Evolutionary conservation across 2,888 invertebrate species (phyloP).

Genomic region (Trisateles emortualis): DNA sequence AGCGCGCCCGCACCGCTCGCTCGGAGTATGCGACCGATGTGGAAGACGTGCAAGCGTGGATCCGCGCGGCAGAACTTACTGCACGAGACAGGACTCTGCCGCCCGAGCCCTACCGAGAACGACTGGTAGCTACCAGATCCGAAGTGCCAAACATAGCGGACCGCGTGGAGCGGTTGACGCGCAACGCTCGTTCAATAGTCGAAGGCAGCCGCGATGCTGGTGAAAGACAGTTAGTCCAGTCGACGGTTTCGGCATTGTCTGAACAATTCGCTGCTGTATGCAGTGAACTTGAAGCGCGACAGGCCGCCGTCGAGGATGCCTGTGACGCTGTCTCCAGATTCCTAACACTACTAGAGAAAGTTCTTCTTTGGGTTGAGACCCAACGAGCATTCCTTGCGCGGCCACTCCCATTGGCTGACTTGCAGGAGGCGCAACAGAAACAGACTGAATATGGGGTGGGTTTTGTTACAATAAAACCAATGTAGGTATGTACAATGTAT

Average conservation of each 20-base stretch:
- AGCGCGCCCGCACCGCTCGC: slow-evolving; percentile 93
- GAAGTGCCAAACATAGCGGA: slow-evolving; percentile 91
- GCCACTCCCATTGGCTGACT: slow-evolving; percentile 91
- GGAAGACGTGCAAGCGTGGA: slow-evolving; percentile 94
- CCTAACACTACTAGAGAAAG: slow-evolving; percentile 92
- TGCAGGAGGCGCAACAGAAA: slow-evolving; percentile 94
- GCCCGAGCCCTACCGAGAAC: slow-evolving; percentile 92
- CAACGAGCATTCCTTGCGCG: slow-evolving; percentile 93
- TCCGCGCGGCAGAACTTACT: slow-evolving; percentile 93
- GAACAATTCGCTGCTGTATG: slow-evolving; percentile 93
- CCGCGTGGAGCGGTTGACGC: slow-evolving; percentile 91
- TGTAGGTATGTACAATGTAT: background rate
- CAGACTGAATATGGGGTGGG: slow-evolving; percentile 94
- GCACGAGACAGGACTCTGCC: slow-evolving; percentile 93
- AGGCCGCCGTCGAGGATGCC: slow-evolving; percentile 94
- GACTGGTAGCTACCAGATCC: slow-evolving; percentile 91
- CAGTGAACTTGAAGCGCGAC: slow-evolving; percentile 93
- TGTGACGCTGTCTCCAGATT: slow-evolving; percentile 96
- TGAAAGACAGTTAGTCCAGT: slow-evolving; percentile 91
- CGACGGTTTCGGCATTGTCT: slow-evolving; percentile 91
- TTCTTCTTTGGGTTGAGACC: slow-evolving; percentile 94
- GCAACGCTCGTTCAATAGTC: slow-evolving; percentile 92
- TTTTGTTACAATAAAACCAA: slow-evolving; percentile 5
- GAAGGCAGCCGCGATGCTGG: slow-evolving; percentile 93
- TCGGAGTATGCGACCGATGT: slow-evolving; percentile 93